Conservation (phyloP, 2,888 invertebrate species). For the Eurois occulta region DNA sequence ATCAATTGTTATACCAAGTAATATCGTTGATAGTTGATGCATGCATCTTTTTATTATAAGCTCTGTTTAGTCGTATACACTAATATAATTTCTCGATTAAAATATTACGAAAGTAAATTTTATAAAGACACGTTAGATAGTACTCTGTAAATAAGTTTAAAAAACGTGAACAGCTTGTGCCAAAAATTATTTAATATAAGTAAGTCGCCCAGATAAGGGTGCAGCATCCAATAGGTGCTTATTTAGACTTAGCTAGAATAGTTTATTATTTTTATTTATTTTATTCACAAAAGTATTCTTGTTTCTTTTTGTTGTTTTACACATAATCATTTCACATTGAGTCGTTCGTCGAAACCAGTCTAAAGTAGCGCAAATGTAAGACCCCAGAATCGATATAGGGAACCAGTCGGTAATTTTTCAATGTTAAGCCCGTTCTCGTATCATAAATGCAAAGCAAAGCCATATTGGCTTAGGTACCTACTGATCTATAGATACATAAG, state of each 20-base stretch:
- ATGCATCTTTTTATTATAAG: constrained; percentile 36
- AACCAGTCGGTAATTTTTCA: neutral
- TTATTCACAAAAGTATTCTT: constrained; percentile 11
- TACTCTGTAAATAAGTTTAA: constrained; percentile 68
- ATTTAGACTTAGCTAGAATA: constrained; percentile 31
- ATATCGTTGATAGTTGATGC: constrained; percentile 36
- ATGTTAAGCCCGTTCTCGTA: neutral
- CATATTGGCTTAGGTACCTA: neutral
- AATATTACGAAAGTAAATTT: neutral
- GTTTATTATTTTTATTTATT: constrained; percentile 38
- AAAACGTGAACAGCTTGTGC: constrained; percentile 80
- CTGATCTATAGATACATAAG: neutral
- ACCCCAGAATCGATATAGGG: neutral
- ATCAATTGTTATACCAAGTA: constrained; percentile 37
- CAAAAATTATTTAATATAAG: constrained; percentile 68
- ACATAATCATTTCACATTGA: neutral
- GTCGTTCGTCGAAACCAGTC: neutral
- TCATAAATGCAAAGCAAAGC: neutral
- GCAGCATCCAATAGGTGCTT: constrained; percentile 54
- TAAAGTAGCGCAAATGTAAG: neutral
- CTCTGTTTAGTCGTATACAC: constrained; percentile 6
- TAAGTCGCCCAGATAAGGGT: constrained; percentile 42
- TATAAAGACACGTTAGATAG: constrained; percentile 28
- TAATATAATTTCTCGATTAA: constrained; percentile 3
- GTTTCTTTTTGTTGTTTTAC: neutral